Evolutionary conservation across 2,797 vertebrate species (phyloP).

Genomic region (Ispidina lecontei): DNA sequence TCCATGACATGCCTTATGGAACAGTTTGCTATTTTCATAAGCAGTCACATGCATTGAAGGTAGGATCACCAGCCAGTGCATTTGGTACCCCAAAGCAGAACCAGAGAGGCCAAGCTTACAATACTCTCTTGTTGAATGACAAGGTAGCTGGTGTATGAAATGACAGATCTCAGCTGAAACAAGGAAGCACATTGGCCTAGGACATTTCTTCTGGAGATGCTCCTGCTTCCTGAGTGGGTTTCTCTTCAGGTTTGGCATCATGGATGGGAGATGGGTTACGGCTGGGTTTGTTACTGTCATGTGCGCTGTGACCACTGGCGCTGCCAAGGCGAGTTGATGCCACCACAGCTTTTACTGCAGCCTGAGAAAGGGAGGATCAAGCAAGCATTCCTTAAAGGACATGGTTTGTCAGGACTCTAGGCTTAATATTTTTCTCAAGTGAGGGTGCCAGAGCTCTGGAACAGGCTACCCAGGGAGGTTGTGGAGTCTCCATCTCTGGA

Average conservation of each 20-base stretch:
- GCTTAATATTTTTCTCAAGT: background rate
- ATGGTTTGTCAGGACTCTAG: accelerated
- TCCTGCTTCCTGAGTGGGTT: slow-evolving; percentile 25
- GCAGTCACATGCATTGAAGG: slow-evolving; percentile 85
- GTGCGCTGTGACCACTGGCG: slow-evolving; percentile 76
- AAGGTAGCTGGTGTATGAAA: slow-evolving; percentile 68
- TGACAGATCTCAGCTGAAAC: slow-evolving; percentile 19
- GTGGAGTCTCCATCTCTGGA: too few relatives aligned
- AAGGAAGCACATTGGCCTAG: slow-evolving; percentile 43
- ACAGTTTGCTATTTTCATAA: slow-evolving; percentile 79
- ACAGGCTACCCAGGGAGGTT: too few relatives aligned
- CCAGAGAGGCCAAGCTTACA: slow-evolving; percentile 72
- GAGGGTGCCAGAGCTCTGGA: too few relatives aligned
- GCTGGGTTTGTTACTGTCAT: slow-evolving; percentile 76
- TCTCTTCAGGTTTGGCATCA: slow-evolving; percentile 25
- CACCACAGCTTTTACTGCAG: slow-evolving; percentile 89
- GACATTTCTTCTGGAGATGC: slow-evolving; percentile 50
- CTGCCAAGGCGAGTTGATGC: slow-evolving; percentile 87
- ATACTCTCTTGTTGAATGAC: slow-evolving; percentile 71
- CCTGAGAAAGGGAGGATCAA: slow-evolving; percentile 73
- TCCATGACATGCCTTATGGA: slow-evolving; percentile 78
- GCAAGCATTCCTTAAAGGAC: background rate
- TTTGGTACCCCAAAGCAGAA: slow-evolving; percentile 73
- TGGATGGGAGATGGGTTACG: slow-evolving; percentile 51
- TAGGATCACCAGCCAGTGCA: slow-evolving; percentile 72